These are phyloP conservation scores for Metalampra italica DNA, from an alignment of 2,888 invertebrate genomes.

Conservation along the genomic window DNA sequence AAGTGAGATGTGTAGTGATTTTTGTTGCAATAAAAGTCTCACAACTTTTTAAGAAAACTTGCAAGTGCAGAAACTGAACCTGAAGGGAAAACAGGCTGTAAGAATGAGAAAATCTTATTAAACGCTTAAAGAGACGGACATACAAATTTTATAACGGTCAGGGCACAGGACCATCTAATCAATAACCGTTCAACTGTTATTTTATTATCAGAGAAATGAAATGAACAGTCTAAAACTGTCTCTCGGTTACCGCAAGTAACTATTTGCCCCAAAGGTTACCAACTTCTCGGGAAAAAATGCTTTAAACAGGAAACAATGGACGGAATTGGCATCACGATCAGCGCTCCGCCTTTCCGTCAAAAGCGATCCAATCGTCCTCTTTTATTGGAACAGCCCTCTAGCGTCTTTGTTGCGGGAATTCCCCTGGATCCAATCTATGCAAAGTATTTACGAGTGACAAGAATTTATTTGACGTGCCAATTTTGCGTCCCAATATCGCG, in stretches of 20 bases:
- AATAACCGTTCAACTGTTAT: too few relatives aligned
- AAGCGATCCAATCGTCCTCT: slow-evolving; percentile 65
- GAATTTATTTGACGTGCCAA: slow-evolving; percentile 70
- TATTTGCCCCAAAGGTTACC: neutral
- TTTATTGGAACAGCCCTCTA: slow-evolving; percentile 64
- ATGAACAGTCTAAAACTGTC: too few relatives aligned
- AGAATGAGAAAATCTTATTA: too few relatives aligned
- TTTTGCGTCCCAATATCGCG: slow-evolving; percentile 42
- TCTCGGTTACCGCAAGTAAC: neutral
- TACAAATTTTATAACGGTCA: too few relatives aligned
- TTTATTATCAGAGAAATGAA: too few relatives aligned
- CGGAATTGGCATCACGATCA: slow-evolving; percentile 30
- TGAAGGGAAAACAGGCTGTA: too few relatives aligned
- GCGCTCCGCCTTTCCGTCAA: slow-evolving; percentile 55
- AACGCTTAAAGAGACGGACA: too few relatives aligned
- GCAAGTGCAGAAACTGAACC: too few relatives aligned
- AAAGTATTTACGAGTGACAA: slow-evolving; percentile 71
- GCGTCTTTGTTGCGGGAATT: slow-evolving; percentile 68
- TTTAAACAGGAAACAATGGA: slow-evolving; percentile 37
- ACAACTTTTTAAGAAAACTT: too few relatives aligned
- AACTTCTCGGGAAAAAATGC: slow-evolving; percentile 9
- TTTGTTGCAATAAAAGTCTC: too few relatives aligned
- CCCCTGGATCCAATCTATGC: slow-evolving; percentile 67
- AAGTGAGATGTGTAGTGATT: too few relatives aligned
- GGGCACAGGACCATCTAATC: too few relatives aligned